Conservation (phyloP, 2,888 invertebrate genomes). For the Gastrophysa polygoni region DNA sequence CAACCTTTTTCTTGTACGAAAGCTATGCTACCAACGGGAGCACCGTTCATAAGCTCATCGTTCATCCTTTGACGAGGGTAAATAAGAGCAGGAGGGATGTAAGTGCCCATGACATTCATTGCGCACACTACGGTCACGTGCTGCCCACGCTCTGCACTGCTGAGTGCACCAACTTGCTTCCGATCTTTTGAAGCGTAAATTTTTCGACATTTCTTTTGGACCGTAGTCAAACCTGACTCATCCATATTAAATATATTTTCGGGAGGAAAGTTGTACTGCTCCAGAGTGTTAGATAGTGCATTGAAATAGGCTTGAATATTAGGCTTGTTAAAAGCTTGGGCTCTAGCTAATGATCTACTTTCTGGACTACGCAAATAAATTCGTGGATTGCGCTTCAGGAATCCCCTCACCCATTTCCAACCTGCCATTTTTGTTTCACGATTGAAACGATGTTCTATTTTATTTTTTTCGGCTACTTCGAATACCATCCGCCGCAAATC, state of each 20-base stretch:
- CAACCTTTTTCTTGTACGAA: slow-evolving; percentile 46
- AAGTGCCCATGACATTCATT: slow-evolving; percentile 47
- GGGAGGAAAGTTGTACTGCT: slow-evolving; percentile 22
- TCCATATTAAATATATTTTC: slow-evolving; percentile 42
- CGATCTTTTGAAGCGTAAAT: slow-evolving; percentile 50
- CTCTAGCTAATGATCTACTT: slow-evolving; percentile 17
- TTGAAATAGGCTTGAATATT: slow-evolving; percentile 9
- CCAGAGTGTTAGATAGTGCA: slow-evolving; percentile 19
- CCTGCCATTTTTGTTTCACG: slow-evolving; percentile 6
- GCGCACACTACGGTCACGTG: slow-evolving; percentile 50
- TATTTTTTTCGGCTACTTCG: no score
- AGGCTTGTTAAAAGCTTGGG: slow-evolving; percentile 17
- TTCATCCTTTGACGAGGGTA: slow-evolving; percentile 49
- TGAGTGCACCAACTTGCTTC: slow-evolving; percentile 52
- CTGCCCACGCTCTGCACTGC: slow-evolving; percentile 49
- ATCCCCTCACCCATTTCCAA: slow-evolving; percentile 21
- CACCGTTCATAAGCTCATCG: slow-evolving; percentile 46
- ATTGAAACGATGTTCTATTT: not conserved
- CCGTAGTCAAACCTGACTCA: slow-evolving; percentile 55
- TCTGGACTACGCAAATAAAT: slow-evolving; percentile 21
- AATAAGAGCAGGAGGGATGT: slow-evolving; percentile 51
- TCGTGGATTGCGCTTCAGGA: slow-evolving; percentile 17
- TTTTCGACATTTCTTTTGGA: slow-evolving; percentile 50
- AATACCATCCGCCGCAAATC: no score
- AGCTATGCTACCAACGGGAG: slow-evolving; percentile 48